These are phyloP conservation scores for Anoplius nigerrimus DNA, from an alignment of 2,888 invertebrate species.

Conservation along the genomic window DNA sequence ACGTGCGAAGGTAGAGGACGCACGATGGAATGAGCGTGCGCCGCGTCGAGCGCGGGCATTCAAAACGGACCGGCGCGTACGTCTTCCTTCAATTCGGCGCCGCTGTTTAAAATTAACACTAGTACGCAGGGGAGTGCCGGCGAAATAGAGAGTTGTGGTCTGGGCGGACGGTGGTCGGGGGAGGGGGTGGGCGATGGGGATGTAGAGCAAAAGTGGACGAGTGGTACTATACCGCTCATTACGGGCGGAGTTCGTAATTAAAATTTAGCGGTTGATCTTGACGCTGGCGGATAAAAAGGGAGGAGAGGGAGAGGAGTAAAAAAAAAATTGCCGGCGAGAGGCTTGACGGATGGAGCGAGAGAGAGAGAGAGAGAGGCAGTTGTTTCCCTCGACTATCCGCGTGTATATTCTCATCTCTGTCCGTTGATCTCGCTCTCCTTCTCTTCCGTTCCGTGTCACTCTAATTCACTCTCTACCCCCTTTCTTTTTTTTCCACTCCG, in stretches of 20 bases:
- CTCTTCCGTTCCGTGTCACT: background rate
- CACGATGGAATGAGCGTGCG: background rate
- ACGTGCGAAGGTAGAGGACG: too few species aligned
- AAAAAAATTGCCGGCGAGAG: background rate
- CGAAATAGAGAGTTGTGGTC: too few species aligned
- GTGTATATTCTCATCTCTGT: background rate
- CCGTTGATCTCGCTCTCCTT: background rate
- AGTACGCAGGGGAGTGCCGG: too few species aligned
- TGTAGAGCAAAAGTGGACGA: slow-evolving; percentile 24
- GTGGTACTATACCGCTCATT: slow-evolving; percentile 5
- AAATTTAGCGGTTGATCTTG: slow-evolving; percentile 41
- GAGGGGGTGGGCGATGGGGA: slow-evolving; percentile 1
- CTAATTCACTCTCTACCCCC: background rate
- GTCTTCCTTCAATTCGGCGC: background rate
- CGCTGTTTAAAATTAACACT: slow-evolving; percentile 1
- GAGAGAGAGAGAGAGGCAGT: too few species aligned
- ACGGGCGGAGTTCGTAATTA: slow-evolving; percentile 33
- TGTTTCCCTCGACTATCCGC: background rate
- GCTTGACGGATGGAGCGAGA: too few species aligned
- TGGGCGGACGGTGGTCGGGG: too few species aligned
- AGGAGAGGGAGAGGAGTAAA: slow-evolving; percentile 12
- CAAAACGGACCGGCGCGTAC: too few species aligned
- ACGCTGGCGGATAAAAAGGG: slow-evolving; percentile 8
- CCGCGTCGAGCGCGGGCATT: too few species aligned
- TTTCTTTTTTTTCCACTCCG: slow-evolving; percentile 1